These are phyloP conservation scores for Drosophila flavopinicola DNA, from an alignment of 2,888 invertebrate species.

Conservation along the genomic window DNA sequence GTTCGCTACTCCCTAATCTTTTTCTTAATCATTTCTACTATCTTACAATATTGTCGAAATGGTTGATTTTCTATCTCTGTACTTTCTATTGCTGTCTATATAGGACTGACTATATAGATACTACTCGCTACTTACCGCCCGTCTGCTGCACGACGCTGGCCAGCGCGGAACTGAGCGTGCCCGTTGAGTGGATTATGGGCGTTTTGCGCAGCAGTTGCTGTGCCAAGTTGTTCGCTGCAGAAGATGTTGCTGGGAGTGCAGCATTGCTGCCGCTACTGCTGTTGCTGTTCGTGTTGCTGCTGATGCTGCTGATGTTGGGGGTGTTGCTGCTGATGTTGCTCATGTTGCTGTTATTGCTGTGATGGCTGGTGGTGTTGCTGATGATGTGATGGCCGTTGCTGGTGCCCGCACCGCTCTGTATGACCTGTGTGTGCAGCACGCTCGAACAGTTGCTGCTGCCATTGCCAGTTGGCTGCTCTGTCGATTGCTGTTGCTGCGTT, in stretches of 20 bases:
- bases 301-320: slow-evolving; percentile 21
- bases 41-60: too few species aligned
- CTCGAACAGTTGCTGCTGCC: slow-evolving; percentile 39
- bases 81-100: too few species aligned
- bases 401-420: slow-evolving; percentile 77
- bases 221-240: slow-evolving; percentile 50
- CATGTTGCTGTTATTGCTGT: slow-evolving; percentile 15
- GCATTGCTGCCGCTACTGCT: slow-evolving; percentile 18
- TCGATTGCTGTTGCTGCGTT: slow-evolving; percentile 36
- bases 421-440: slow-evolving; percentile 73
- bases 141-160: slow-evolving; percentile 80
- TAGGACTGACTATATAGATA: too few species aligned
- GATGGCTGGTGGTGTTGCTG: slow-evolving; percentile 33
- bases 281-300: slow-evolving; percentile 12
- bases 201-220: slow-evolving; percentile 81
- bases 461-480: slow-evolving; percentile 31
- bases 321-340: slow-evolving; percentile 25
- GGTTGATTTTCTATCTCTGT: not conserved
- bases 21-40: too few species aligned
- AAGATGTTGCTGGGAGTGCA: slow-evolving; percentile 34
- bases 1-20: too few species aligned
- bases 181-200: slow-evolving; percentile 81
- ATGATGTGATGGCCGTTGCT: slow-evolving; percentile 74
- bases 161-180: slow-evolving; percentile 72
- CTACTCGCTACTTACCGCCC: slow-evolving; percentile 54